Evolutionary conservation across 2,888 invertebrate species (phyloP).

Genomic region (Charanyca ferruginea): DNA sequence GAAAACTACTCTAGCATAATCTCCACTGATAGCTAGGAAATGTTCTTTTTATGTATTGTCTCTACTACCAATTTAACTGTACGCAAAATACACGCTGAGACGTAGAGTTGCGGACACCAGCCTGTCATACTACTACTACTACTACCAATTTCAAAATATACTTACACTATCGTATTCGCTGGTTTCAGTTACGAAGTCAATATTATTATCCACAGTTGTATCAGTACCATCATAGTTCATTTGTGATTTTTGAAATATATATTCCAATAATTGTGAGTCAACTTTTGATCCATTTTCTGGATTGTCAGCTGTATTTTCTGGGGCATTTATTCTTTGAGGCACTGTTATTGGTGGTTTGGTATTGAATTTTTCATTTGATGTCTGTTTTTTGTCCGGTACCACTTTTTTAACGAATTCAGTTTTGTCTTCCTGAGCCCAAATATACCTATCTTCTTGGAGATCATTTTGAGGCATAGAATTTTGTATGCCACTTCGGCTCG

Average conservation of each 20-base stretch:
- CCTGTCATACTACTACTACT: background rate
- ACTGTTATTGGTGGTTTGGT: background rate
- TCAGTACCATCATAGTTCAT: conserved; percentile 10
- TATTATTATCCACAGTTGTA: conserved; percentile 42
- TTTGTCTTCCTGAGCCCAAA: conserved; percentile 5
- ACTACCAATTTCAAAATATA: conserved; percentile 12
- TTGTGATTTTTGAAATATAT: conserved; percentile 45
- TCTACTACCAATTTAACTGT: background rate
- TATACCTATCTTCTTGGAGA: background rate
- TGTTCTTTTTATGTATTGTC: background rate
- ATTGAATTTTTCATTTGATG: background rate
- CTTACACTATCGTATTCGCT: conserved; percentile 59
- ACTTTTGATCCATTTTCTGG: conserved; percentile 2
- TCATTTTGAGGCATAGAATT: background rate
- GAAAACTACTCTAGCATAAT: too few species aligned
- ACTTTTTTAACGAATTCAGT: conserved; percentile 10
- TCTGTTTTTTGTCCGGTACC: conserved; percentile 5
- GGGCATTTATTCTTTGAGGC: background rate
- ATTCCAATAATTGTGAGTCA: conserved; percentile 42
- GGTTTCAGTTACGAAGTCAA: conserved; percentile 54
- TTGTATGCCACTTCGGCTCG: conserved; percentile 12
- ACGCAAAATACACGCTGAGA: too few species aligned
- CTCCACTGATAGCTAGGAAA: too few species aligned
- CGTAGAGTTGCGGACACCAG: too few species aligned
- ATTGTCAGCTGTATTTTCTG: conserved; percentile 4